Evolutionary conservation across 2,797 vertebrate genomes (phyloP), one percentile per base, ranked within the genome.

Genomic region (Onychomys arenicola): DNA sequence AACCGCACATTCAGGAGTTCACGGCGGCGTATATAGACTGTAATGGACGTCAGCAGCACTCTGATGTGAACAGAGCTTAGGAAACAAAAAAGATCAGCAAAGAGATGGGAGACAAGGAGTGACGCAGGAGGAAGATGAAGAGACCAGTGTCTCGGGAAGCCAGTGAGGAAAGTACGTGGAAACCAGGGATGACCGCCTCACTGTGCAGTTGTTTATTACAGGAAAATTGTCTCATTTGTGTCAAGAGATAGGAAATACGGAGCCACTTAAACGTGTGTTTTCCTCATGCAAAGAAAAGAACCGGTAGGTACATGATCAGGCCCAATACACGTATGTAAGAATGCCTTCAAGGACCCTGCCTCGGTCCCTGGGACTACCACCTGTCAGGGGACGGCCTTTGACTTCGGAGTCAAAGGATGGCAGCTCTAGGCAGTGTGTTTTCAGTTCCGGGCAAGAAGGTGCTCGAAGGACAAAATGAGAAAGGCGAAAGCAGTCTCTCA

Each of bases 391-490:
- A 23, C 43, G 4, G 23, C 34, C 89, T 82, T 65, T 57, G 90
- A 87, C 75, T 43, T 82, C 55, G n/a, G 19, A 67, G 40, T 92
- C 34, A 61, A 89, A 95, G 94, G 43, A 93, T 75, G 61, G 8
- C n/a, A 29, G 32, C 29, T 63, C 65, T 21, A 34, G 3, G 29
- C 6, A 59, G 17, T 87, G n/a, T 77, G 27, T 25, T 81, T 46
- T 34, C 91, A 81, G 52, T 69, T 57, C 57, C 71, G 55, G n/a
- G 43, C 9, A 96, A 63, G 37, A 89, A 93, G 46, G 89, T 57
- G 12, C 16, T 46, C 27, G 21, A 55, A 90, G 37, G 65, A 37
- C 13, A 61, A 88, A 34, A 14, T 25, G 32, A 88, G 21, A 73
- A 84, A 95, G 29, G 40, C 2, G 71, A 77, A 84, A 0, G 55